Percentiles rank a stretch among this genome's conserved stretches.
These are phyloP conservation scores for Steinernema hermaphroditum DNA, from an alignment of 2,888 invertebrate genomes.

Conservation along the genomic window DNA sequence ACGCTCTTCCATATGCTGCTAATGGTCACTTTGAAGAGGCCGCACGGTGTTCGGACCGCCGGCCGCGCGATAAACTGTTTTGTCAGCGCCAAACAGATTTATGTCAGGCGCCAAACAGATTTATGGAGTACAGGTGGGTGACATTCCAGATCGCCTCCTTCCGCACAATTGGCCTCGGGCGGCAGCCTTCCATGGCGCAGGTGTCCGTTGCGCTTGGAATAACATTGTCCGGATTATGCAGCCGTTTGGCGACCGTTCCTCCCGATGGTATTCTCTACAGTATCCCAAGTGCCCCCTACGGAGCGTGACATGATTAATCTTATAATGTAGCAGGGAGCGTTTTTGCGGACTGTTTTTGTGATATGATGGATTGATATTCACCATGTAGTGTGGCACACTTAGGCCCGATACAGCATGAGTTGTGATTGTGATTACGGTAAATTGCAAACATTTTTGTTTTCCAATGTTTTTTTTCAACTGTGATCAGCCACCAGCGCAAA, in stretches of 20 bases:
- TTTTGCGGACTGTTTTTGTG: background rate
- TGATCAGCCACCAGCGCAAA: no score
- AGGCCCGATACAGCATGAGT: no score
- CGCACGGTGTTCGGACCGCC: background rate
- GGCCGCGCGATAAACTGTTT: slow-evolving; percentile 24
- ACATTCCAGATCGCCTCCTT: background rate
- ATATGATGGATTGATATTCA: no score
- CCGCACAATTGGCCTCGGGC: slow-evolving; percentile 19
- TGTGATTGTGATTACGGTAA: no score
- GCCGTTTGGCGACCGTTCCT: background rate
- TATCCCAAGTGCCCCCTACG: background rate
- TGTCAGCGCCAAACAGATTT: no score
- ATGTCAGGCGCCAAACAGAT: slow-evolving; percentile 7
- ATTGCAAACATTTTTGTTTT: no score
- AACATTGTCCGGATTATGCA: background rate
- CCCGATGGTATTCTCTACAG: background rate
- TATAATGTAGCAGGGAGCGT: background rate
- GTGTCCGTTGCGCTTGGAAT: slow-evolving; percentile 21
- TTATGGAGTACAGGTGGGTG: background rate
- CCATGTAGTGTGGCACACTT: no score
- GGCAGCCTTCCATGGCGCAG: background rate
- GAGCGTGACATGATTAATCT: background rate
- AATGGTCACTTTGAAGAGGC: slow-evolving; percentile 5
- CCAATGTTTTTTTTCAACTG: no score
- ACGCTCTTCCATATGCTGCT: slow-evolving; percentile 7